phyloP scores from a whole-genome alignment of 1,140 invertebrate species.

The Protaetia brevitarsis region DNA sequence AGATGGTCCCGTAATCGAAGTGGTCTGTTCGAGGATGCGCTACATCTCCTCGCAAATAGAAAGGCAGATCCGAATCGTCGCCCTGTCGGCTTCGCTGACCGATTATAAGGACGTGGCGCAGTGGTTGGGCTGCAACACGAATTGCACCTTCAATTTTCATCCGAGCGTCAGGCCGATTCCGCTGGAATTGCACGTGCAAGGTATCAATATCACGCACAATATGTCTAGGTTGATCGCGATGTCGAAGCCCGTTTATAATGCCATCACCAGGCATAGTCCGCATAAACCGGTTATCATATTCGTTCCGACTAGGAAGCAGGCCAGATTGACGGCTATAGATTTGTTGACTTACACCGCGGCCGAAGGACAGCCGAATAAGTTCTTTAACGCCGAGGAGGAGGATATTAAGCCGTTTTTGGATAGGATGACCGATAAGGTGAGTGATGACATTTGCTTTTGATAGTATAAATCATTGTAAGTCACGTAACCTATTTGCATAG shows the following conservation, averaged over 20 bases:
- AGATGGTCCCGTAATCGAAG: conserved; percentile 91
- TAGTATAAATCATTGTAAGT: not conserved
- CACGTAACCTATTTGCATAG: no score
- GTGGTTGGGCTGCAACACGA: conserved; percentile 93
- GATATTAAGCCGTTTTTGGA: conserved; percentile 86
- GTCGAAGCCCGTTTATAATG: conserved; percentile 96
- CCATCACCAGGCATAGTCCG: conserved; percentile 83
- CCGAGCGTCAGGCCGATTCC: conserved; percentile 94
- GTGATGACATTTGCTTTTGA: not conserved
- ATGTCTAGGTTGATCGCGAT: conserved; percentile 92
- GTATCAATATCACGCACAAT: conserved; percentile 97
- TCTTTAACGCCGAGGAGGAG: conserved; percentile 85
- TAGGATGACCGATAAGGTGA: conserved; percentile 78
- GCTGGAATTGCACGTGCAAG: conserved; percentile 93
- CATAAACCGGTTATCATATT: conserved; percentile 94
- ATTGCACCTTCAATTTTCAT: conserved; percentile 97
- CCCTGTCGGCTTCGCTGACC: conserved; percentile 88
- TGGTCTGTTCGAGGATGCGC: conserved; percentile 95
- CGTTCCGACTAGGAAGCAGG: conserved; percentile 92
- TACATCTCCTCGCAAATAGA: conserved; percentile 98
- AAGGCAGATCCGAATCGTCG: conserved; percentile 91
- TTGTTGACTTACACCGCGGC: conserved; percentile 89
- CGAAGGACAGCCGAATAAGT: conserved; percentile 78
- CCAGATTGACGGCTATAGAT: conserved; percentile 91
- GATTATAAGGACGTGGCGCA: conserved; percentile 95